Evolutionary conservation across 2,888 invertebrate species (phyloP).

Genomic region (Ophion ellenae): DNA sequence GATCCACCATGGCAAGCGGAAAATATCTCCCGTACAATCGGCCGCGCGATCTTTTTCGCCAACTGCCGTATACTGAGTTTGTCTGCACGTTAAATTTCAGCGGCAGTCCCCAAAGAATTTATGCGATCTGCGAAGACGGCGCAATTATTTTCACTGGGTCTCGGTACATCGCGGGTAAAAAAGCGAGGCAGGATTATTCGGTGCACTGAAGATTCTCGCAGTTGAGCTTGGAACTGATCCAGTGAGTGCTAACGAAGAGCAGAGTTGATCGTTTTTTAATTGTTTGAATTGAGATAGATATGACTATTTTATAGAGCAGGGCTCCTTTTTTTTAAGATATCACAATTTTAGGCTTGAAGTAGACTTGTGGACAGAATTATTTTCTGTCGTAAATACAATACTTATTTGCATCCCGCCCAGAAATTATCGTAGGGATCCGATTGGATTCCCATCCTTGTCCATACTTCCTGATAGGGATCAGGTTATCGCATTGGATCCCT

Average conservation of each 20-base stretch:
- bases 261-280: background rate
- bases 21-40: constrained; percentile 54
- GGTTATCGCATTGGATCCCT: too few species aligned
- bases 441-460: too few species aligned
- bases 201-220: background rate
- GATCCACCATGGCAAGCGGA: constrained; percentile 22
- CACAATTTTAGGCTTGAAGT: too few species aligned
- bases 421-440: too few species aligned
- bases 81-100: constrained; percentile 30
- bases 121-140: constrained; percentile 14
- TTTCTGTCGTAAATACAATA: too few species aligned
- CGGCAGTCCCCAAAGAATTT: background rate
- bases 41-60: constrained; percentile 45
- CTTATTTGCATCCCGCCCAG: too few species aligned
- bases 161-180: background rate
- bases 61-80: background rate
- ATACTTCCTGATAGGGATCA: too few species aligned
- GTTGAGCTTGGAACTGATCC: background rate
- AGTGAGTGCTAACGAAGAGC: background rate
- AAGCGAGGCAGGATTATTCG: background rate
- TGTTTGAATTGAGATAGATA: background rate
- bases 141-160: constrained; percentile 34
- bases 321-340: background rate
- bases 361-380: too few species aligned
- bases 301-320: background rate